These are phyloP conservation scores for Mycetomoellerius zeteki DNA, from an alignment of 1,140 invertebrate genomes.

Conservation along the genomic window DNA sequence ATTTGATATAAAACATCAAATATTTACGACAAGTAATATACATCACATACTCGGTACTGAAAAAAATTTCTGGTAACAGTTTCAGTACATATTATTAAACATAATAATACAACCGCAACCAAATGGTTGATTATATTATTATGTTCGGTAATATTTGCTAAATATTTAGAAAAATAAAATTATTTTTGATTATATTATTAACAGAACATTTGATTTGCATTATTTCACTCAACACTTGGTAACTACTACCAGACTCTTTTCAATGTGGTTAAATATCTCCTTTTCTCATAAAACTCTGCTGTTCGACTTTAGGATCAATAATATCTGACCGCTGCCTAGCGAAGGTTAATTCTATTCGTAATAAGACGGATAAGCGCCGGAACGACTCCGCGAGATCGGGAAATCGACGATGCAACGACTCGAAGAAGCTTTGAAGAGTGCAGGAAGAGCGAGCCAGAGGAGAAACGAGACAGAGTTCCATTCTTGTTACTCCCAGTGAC, in stretches of 20 bases:
- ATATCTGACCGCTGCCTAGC: constrained; percentile 40
- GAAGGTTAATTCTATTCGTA: constrained; percentile 79
- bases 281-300: background rate
- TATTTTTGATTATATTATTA: too few species aligned
- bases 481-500: constrained; percentile 86
- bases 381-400: constrained; percentile 62
- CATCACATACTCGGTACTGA: background rate
- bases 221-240: too few species aligned
- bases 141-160: too few species aligned
- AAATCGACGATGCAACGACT: constrained; percentile 52
- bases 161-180: too few species aligned
- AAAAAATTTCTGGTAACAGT: too few species aligned
- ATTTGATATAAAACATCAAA: constrained; percentile 2
- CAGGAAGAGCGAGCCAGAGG: constrained; percentile 39
- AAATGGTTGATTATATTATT: too few species aligned
- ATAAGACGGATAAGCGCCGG: constrained; percentile 78
- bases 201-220: too few species aligned
- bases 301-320: constrained; percentile 30
- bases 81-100: too few species aligned
- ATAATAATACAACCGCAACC: too few species aligned
- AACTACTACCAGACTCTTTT: too few species aligned
- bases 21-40: background rate
- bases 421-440: constrained; percentile 9
- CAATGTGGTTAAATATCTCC: background rate
- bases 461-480: constrained; percentile 74